Evolutionary conservation across 2,113 vertebrate genomes (phyloP).

Genomic region (Pelmatolapia mariae): DNA sequence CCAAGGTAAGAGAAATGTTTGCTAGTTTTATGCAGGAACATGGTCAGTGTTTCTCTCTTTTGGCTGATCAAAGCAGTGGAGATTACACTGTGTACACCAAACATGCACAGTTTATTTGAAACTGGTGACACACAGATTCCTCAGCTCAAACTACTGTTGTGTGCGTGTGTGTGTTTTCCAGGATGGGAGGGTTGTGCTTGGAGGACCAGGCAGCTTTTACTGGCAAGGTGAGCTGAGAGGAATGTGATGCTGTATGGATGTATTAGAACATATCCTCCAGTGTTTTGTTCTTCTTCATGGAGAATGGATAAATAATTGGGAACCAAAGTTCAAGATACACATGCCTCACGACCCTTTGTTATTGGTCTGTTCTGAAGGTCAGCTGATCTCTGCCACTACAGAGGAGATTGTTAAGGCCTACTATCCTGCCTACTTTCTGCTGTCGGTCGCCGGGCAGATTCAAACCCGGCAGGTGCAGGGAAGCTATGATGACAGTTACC

Average conservation of each 20-base stretch:
- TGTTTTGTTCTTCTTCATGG: background rate
- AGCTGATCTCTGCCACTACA: conserved; percentile 83
- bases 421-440: conserved; percentile 81
- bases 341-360: background rate
- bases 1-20: conserved; percentile 74
- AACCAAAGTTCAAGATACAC: background rate
- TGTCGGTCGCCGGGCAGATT: conserved; percentile 77
- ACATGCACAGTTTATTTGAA: conserved; percentile 21
- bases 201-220: conserved; percentile 88
- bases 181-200: conserved; percentile 83
- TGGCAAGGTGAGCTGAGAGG: conserved; percentile 82
- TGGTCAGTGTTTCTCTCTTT: background rate
- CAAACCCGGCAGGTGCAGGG: conserved; percentile 76
- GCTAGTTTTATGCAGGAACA: background rate
- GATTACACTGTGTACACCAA: background rate
- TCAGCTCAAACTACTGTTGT: background rate
- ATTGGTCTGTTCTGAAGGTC: conserved; percentile 62
- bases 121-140: background rate
- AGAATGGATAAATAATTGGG: background rate
- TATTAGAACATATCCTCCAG: background rate
- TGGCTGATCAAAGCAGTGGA: background rate
- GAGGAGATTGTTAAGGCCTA: conserved; percentile 81
- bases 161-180: conserved; percentile 45
- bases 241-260: background rate
- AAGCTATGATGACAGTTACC: conserved; percentile 84